These are phyloP conservation scores for Bombylius major DNA, from an alignment of 2,888 invertebrate genomes.

Conservation along the genomic window DNA sequence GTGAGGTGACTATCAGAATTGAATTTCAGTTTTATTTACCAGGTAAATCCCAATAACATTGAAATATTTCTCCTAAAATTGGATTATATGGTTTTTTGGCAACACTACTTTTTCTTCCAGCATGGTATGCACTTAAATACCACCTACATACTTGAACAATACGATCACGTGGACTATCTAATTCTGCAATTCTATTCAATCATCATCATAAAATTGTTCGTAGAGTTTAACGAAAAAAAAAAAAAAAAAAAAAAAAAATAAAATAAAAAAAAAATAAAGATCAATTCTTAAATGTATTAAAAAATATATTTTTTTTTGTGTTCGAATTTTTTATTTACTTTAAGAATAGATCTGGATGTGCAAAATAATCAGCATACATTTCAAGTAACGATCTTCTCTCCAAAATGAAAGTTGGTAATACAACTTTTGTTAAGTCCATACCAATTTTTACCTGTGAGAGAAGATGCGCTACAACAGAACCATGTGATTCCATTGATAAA, in stretches of 20 bases:
- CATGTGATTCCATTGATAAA: constrained; percentile 90
- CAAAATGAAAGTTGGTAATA: constrained; percentile 95
- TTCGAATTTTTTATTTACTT: constrained; percentile 43
- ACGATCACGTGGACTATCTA: constrained; percentile 70
- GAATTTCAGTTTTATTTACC: constrained; percentile 18
- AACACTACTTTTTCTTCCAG: constrained; percentile 90
- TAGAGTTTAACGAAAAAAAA: constrained; percentile 1
- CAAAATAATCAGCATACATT: constrained; percentile 99
- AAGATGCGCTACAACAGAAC: constrained; percentile 92
- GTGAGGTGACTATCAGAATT: too few species aligned
- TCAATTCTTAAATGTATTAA: too few species aligned
- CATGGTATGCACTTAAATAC: constrained; percentile 98
- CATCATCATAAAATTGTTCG: constrained; percentile 2
- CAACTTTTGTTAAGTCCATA: constrained; percentile 97
- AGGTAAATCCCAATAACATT: constrained; percentile 72
- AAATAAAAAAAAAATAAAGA: not conserved
- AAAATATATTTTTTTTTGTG: not conserved
- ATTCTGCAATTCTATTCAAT: constrained; percentile 68
- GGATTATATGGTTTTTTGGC: constrained; percentile 99
- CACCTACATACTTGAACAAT: constrained; percentile 92
- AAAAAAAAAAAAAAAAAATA: not conserved
- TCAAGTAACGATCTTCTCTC: constrained; percentile 94
- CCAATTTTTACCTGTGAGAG: constrained; percentile 97
- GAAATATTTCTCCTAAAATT: constrained; percentile 91
- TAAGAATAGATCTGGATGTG: constrained; percentile 94